A percentile compares a stretch with the other conserved stretches of the same genome.
These are phyloP conservation scores for Lithobius niger DNA, from an alignment of 1,140 invertebrate genomes.

Conservation along the genomic window DNA sequence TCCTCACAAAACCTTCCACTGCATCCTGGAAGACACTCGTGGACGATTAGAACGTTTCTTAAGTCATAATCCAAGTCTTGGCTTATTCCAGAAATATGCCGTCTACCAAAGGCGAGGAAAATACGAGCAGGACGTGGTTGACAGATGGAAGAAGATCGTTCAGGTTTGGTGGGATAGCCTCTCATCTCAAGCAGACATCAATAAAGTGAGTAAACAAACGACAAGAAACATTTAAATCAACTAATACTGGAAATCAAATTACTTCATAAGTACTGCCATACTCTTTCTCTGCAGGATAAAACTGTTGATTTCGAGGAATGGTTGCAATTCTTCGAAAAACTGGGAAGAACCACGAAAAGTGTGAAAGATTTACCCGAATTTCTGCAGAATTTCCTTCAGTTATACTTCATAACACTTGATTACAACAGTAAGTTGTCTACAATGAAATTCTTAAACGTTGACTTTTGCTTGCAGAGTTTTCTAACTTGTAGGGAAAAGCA, in stretches of 20 bases:
- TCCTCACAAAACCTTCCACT: no score
- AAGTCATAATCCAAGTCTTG: no score
- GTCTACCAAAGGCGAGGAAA: slow-evolving; percentile 25
- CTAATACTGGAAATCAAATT: background rate
- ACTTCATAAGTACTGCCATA: background rate
- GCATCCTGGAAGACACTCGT: no score
- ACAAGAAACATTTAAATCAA: no score
- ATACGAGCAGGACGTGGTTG: slow-evolving; percentile 25
- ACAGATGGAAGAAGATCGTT: slow-evolving; percentile 25
- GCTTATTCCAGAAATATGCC: slow-evolving; percentile 24
- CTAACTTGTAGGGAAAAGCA: no score
- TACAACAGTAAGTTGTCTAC: slow-evolving; percentile 22
- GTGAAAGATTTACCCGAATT: slow-evolving; percentile 24
- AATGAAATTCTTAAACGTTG: no score
- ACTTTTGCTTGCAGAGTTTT: no score
- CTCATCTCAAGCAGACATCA: slow-evolving; percentile 23
- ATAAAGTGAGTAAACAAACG: slow-evolving; percentile 19
- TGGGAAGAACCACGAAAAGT: slow-evolving; percentile 22
- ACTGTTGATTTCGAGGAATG: slow-evolving; percentile 27
- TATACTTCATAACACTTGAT: slow-evolving; percentile 25
- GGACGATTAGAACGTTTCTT: no score
- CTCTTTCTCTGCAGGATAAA: slow-evolving; percentile 18
- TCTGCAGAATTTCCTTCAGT: slow-evolving; percentile 23
- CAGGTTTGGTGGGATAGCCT: slow-evolving; percentile 27
- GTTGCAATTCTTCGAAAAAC: slow-evolving; percentile 24